Evolutionary conservation across 2,888 invertebrate species (phyloP).

Genomic region (Alloscopus bannaensis): DNA sequence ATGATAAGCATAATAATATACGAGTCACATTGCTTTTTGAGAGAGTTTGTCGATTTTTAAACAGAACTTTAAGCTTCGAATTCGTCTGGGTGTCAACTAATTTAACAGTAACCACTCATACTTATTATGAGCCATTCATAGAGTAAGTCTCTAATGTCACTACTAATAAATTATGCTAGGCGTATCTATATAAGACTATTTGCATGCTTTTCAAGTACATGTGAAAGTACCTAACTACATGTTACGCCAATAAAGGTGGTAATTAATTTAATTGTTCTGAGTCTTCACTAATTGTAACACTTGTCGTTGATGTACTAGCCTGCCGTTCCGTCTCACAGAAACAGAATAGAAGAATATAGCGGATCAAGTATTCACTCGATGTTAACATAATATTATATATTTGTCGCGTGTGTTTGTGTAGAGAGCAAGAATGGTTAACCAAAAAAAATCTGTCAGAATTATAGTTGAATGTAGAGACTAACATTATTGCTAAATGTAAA

Average conservation of each 20-base stretch:
- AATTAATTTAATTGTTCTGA: neutral
- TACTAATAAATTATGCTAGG: too few species aligned
- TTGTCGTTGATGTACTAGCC: constrained; percentile 28
- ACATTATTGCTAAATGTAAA: neutral
- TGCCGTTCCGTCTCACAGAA: constrained; percentile 40
- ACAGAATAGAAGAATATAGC: too few species aligned
- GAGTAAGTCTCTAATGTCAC: too few species aligned
- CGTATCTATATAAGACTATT: too few species aligned
- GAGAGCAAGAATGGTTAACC: constrained; percentile 23
- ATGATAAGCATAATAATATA: too few species aligned
- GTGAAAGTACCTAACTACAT: constrained; percentile 43
- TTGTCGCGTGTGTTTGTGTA: neutral
- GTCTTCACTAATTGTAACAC: constrained; percentile 17
- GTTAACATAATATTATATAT: constrained; percentile 13
- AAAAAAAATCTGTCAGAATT: constrained; percentile 24
- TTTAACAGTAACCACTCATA: too few species aligned
- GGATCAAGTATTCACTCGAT: too few species aligned
- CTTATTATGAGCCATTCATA: too few species aligned
- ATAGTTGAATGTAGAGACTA: neutral
- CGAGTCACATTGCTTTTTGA: too few species aligned
- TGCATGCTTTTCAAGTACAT: constrained; percentile 25
- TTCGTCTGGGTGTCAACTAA: too few species aligned
- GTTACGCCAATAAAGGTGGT: neutral
- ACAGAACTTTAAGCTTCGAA: too few species aligned
- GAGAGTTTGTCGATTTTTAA: too few species aligned